Conservation (phyloP, 2,113 vertebrate species). For the Amblyornis subalaris region DNA sequence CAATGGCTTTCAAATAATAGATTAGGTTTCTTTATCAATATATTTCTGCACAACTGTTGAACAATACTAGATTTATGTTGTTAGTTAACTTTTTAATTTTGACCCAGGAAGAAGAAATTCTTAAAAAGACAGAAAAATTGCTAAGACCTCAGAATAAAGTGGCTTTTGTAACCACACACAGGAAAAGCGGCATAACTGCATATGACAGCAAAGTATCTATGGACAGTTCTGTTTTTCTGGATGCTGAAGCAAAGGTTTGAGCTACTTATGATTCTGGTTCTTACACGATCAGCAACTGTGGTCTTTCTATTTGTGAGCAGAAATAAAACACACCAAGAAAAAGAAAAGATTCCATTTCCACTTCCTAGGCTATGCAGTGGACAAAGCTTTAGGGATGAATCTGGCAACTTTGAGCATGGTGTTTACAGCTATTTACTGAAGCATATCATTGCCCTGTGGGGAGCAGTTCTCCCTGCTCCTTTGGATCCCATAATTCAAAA, state of each 20-base stretch:
- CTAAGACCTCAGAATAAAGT: neutral
- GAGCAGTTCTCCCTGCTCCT: neutral
- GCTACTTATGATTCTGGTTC: neutral
- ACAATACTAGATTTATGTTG: neutral
- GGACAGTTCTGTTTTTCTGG: neutral
- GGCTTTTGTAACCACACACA: neutral
- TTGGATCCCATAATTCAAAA: neutral
- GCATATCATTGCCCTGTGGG: neutral
- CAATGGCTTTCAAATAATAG: neutral
- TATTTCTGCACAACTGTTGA: neutral
- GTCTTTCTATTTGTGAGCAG: neutral
- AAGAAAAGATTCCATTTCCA: neutral
- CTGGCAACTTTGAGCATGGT: neutral
- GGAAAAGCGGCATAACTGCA: neutral
- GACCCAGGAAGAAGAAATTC: neutral
- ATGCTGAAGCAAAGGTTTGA: constrained; percentile 49
- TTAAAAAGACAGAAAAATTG: neutral
- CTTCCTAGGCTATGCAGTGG: neutral
- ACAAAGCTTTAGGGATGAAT: neutral
- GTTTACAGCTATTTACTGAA: neutral
- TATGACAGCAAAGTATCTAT: neutral
- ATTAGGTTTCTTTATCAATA: neutral
- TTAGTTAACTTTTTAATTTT: neutral
- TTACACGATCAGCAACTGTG: neutral
- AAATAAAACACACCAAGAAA: neutral